A percentile compares a stretch with the other conserved stretches of the same genome.
Conservation (phyloP, 2,113 vertebrate genomes). For the Aldabrachelys gigantea region DNA sequence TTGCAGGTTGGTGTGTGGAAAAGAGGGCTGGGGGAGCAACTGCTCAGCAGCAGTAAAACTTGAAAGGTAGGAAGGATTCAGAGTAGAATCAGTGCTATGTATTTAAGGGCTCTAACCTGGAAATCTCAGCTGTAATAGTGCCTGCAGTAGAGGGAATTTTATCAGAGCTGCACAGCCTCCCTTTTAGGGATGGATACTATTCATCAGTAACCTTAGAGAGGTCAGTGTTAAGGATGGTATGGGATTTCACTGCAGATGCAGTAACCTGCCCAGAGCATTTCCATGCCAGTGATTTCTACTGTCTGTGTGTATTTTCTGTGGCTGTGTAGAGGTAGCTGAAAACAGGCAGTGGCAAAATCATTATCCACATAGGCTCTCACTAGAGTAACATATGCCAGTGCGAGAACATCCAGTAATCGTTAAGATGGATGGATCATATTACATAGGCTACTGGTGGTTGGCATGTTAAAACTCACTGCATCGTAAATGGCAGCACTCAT, state of each 20-base stretch:
- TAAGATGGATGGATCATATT: slow-evolving; percentile 45
- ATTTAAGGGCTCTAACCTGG: not conserved
- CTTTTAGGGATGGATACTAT: not conserved
- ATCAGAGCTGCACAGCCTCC: not conserved
- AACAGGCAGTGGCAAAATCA: slow-evolving; percentile 46
- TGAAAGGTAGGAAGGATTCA: not conserved
- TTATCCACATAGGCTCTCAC: slow-evolving; percentile 65
- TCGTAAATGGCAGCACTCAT: slow-evolving; percentile 58
- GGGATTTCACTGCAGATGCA: not conserved
- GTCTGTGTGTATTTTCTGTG: not conserved
- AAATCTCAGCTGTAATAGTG: not conserved
- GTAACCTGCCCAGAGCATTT: not conserved
- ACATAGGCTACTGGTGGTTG: slow-evolving; percentile 36
- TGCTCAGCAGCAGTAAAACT: not conserved
- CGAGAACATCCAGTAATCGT: not conserved
- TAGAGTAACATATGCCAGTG: slow-evolving; percentile 62
- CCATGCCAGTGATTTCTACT: not conserved
- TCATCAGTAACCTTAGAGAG: not conserved
- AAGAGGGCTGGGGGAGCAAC: not conserved
- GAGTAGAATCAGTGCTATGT: not conserved
- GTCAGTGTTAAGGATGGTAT: not conserved
- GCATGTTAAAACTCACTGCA: slow-evolving; percentile 63
- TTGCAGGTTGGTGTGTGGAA: not conserved
- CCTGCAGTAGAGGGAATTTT: not conserved
- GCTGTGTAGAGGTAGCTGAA: slow-evolving; percentile 61